These are phyloP conservation scores for Chymomyza procnemis DNA, from an alignment of 2,888 invertebrate species.

Conservation along the genomic window DNA sequence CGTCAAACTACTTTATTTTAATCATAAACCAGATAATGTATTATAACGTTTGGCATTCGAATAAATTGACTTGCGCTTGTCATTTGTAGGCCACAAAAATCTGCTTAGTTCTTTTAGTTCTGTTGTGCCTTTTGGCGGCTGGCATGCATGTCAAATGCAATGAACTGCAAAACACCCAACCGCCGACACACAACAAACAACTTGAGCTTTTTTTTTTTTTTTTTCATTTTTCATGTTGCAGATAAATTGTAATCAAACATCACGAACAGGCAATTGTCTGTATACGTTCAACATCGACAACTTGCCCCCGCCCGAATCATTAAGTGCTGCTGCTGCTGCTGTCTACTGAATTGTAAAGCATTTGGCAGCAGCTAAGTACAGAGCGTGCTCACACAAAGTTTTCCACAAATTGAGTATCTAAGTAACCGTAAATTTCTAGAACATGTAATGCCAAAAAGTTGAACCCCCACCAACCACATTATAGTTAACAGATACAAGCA, in stretches of 20 bases:
- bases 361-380: not conserved
- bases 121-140: constrained; percentile 12
- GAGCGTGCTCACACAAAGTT: constrained; percentile 25
- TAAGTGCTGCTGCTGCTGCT: not conserved
- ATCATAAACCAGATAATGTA: not conserved
- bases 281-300: not conserved
- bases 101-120: constrained; percentile 42
- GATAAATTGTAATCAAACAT: constrained; percentile 71
- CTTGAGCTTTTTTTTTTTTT: constrained; percentile 1
- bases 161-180: constrained; percentile 45
- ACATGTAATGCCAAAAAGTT: constrained; percentile 45
- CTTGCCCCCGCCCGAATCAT: not conserved
- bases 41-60: constrained; percentile 5
- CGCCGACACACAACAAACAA: not conserved
- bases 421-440: constrained; percentile 56
- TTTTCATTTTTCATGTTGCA: constrained; percentile 35
- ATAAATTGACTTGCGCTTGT: constrained; percentile 56
- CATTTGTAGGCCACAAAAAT: constrained; percentile 53
- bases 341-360: not conserved
- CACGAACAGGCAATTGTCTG: constrained; percentile 43
- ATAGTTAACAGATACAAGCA: constrained; percentile 3
- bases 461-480: constrained; percentile 17
- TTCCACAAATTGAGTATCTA: constrained; percentile 70
- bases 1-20: constrained; percentile 8
- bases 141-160: constrained; percentile 73